These are phyloP conservation scores for Fragum sueziense DNA, from an alignment of 2,888 invertebrate genomes.

Conservation along the genomic window DNA sequence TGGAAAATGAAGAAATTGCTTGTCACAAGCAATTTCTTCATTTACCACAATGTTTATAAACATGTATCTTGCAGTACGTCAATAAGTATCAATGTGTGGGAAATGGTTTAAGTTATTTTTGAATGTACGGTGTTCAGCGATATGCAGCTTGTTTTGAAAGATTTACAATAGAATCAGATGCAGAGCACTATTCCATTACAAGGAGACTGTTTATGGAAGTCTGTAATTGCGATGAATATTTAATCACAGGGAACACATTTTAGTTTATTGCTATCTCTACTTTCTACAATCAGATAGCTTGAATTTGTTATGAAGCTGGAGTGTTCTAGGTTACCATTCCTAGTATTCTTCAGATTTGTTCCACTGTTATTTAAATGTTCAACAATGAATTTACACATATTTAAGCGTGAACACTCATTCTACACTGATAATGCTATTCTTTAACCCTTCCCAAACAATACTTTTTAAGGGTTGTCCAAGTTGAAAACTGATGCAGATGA, in stretches of 20 bases:
- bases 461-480: no score
- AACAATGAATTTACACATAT: no score
- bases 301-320: not conserved
- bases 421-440: no score
- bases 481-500: no score
- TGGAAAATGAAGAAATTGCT: constrained; percentile 1
- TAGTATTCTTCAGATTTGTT: no score
- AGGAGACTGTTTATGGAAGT: constrained; percentile 6
- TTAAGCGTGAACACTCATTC: no score
- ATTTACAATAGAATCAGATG: not conserved
- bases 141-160: no score
- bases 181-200: not conserved
- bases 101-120: not conserved
- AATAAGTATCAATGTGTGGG: not conserved
- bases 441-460: no score
- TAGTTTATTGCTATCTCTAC: not conserved
- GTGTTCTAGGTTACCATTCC: no score
- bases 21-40: not conserved
- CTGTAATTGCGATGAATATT: constrained; percentile 8
- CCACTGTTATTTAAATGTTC: no score
- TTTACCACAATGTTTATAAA: constrained; percentile 8
- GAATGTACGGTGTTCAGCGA: not conserved
- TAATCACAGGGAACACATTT: constrained; percentile 7
- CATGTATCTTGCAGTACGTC: not conserved
- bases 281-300: not conserved